phyloP scores from a whole-genome alignment of 2,797 vertebrate genomes.

The Phataginus tetradactyla region DNA sequence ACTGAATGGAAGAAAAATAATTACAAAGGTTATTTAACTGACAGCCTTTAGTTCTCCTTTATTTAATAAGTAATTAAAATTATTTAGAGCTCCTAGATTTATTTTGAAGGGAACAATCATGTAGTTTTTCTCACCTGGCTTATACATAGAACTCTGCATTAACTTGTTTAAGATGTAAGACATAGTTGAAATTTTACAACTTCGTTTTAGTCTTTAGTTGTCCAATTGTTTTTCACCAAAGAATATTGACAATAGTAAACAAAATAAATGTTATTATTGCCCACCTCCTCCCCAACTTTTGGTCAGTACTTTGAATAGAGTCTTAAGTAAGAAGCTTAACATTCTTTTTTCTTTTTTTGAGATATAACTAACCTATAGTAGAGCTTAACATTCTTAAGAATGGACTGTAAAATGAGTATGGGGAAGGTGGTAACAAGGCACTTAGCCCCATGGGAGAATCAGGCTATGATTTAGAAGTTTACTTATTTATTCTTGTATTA shows the following conservation, averaged over 20 bases:
- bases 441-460: neutral
- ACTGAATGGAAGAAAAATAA: neutral
- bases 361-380: neutral
- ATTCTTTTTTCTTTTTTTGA: neutral
- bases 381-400: neutral
- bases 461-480: neutral
- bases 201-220: constrained; percentile 2
- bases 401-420: neutral
- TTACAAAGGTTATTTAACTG: neutral
- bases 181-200: neutral
- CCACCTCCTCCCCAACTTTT: neutral
- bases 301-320: neutral
- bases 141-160: neutral
- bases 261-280: neutral
- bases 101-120: neutral
- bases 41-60: neutral
- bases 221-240: neutral
- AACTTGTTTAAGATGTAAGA: constrained; percentile 16
- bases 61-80: constrained; percentile 29
- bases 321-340: neutral
- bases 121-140: neutral
- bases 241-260: neutral
- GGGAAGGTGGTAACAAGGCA: neutral
- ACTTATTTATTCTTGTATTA: neutral
- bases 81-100: neutral